phyloP scores from a whole-genome alignment of 2,113 vertebrate genomes.

The mouse (Mus musculus) region DNA sequence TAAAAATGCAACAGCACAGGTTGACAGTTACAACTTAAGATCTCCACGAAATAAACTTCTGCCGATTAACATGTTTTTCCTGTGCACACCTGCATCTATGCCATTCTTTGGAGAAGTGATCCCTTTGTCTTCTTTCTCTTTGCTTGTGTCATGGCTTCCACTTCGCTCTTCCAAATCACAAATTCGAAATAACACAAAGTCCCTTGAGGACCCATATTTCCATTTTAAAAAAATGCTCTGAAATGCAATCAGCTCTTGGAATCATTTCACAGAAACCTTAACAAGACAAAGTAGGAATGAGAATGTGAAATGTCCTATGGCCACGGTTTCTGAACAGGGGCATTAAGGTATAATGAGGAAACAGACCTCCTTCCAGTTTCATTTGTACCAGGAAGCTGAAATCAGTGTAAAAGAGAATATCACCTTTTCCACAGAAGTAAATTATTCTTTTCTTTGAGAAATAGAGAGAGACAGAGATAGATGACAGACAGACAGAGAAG shows the following conservation, averaged over 20 bases:
- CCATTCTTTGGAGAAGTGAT: background rate
- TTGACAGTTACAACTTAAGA: background rate
- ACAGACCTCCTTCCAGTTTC: conserved; percentile 64
- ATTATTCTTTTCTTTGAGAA: conserved; percentile 43
- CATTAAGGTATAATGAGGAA: conserved; percentile 67
- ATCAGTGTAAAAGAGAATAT: conserved; percentile 47
- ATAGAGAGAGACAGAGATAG: background rate
- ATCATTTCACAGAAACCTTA: conserved; percentile 77
- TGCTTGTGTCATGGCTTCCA: background rate
- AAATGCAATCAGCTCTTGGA: conserved; percentile 74
- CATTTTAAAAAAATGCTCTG: conserved; percentile 71
- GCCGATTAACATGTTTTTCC: background rate
- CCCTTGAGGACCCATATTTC: conserved; percentile 63
- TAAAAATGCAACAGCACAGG: conserved; percentile 35
- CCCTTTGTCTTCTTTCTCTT: conserved; percentile 30
- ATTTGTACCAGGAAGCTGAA: conserved; percentile 65
- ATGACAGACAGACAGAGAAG: background rate
- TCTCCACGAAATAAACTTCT: background rate
- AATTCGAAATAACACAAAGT: conserved; percentile 60
- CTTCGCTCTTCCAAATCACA: conserved; percentile 36
- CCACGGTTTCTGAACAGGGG: conserved; percentile 35
- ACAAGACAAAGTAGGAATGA: conserved; percentile 73
- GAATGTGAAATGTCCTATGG: conserved; percentile 61
- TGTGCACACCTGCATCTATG: background rate
- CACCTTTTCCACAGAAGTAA: background rate